phyloP scores from a whole-genome alignment of 2,113 vertebrate genomes.

The Lagenorhynchus albirostris region DNA sequence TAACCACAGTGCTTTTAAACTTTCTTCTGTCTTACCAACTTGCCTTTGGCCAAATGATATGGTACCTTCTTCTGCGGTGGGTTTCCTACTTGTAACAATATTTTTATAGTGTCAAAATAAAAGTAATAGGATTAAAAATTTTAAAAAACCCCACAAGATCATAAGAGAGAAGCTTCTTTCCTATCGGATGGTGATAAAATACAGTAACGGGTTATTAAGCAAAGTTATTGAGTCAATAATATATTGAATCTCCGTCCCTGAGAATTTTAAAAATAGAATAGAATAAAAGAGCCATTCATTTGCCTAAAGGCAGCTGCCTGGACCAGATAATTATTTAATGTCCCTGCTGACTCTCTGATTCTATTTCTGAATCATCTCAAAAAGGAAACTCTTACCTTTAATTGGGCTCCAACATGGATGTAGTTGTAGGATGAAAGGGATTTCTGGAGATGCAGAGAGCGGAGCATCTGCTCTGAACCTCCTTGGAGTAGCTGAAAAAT shows the following conservation, averaged over 20 bases:
- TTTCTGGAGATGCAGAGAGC: constrained; percentile 93
- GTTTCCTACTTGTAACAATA: neutral
- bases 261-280: constrained; percentile 23
- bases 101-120: constrained; percentile 30
- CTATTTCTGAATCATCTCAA: neutral
- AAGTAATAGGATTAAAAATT: constrained; percentile 9
- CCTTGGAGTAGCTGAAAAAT: constrained; percentile 91
- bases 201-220: neutral
- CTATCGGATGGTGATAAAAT: constrained; percentile 16
- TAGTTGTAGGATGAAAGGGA: constrained; percentile 91
- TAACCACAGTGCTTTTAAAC: neutral
- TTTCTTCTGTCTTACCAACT: constrained; percentile 28
- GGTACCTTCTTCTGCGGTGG: neutral
- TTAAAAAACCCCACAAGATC: neutral
- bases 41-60: neutral
- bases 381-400: constrained; percentile 86
- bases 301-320: neutral
- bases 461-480: constrained; percentile 91
- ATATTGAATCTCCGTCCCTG: neutral
- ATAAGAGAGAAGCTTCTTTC: neutral
- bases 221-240: neutral
- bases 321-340: neutral
- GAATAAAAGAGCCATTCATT: neutral
- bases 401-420: constrained; percentile 89
- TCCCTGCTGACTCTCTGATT: neutral